Percentiles rank a stretch among this genome's conserved stretches.
phyloP scores from a whole-genome alignment of 2,888 invertebrate genomes.

The Anodontia alba region DNA sequence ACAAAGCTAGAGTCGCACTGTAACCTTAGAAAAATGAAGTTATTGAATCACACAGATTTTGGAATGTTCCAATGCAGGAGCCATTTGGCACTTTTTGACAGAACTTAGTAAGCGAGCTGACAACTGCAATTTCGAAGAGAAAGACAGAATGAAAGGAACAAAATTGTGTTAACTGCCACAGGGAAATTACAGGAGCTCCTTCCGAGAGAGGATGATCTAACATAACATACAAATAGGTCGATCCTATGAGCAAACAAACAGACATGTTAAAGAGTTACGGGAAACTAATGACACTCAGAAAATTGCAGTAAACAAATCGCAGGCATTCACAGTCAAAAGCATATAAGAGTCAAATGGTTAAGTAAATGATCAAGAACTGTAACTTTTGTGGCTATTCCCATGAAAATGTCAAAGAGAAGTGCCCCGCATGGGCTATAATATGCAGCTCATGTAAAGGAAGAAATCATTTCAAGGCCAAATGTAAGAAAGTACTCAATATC shows the following conservation, averaged over 20 bases:
- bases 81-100: slow-evolving; percentile 50
- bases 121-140: too few relatives aligned
- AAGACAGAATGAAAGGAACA: too few relatives aligned
- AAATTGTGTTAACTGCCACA: too few relatives aligned
- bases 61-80: slow-evolving; percentile 31
- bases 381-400: too few relatives aligned
- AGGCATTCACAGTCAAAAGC: background rate
- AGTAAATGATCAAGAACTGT: too few relatives aligned
- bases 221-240: slow-evolving; percentile 35
- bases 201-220: slow-evolving; percentile 42
- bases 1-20: background rate
- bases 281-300: slow-evolving; percentile 18
- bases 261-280: slow-evolving; percentile 42
- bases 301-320: background rate
- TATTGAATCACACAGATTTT: slow-evolving; percentile 51
- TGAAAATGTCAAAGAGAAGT: too few relatives aligned
- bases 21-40: slow-evolving; percentile 48
- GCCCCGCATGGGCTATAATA: too few relatives aligned
- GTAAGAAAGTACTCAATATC: too few relatives aligned
- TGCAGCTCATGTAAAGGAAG: too few relatives aligned
- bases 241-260: slow-evolving; percentile 52
- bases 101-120: too few relatives aligned
- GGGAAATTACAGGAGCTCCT: slow-evolving; percentile 52
- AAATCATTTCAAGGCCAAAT: too few relatives aligned
- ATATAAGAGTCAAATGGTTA: background rate